phyloP scores from a whole-genome alignment of 2,888 invertebrate species.

The Reticulitermes lucifugus region DNA sequence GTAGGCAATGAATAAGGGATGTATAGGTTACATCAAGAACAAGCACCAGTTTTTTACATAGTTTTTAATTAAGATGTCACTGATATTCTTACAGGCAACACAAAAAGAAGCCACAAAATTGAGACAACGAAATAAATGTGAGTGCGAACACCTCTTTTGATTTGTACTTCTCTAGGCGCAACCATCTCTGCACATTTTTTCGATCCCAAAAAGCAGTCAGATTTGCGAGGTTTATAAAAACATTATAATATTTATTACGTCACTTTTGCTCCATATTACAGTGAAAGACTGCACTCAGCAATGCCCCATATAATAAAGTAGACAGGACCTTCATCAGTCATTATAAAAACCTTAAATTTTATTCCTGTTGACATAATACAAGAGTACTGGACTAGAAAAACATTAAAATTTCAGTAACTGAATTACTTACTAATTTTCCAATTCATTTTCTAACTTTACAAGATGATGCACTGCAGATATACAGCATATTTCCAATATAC shows the following conservation, averaged over 20 bases:
- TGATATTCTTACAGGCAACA: slow-evolving; percentile 41
- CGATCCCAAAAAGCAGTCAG: slow-evolving; percentile 39
- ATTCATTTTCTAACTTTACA: slow-evolving; percentile 3
- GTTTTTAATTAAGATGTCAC: slow-evolving; percentile 42
- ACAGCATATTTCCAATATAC: slow-evolving; percentile 18
- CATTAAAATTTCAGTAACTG: slow-evolving; percentile 19
- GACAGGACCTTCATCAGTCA: neutral
- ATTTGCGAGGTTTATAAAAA: slow-evolving; percentile 39
- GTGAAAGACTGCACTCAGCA: neutral
- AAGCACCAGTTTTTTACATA: slow-evolving; percentile 14
- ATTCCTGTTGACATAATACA: slow-evolving; percentile 18
- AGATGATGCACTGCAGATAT: neutral
- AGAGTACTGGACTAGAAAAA: slow-evolving; percentile 38
- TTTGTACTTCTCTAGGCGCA: slow-evolving; percentile 42
- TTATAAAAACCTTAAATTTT: neutral
- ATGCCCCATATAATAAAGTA: neutral
- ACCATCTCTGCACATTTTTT: slow-evolving; percentile 39
- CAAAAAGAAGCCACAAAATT: slow-evolving; percentile 38
- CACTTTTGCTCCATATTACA: slow-evolving; percentile 15
- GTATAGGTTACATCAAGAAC: neutral
- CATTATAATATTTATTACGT: slow-evolving; percentile 1
- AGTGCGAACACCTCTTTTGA: slow-evolving; percentile 42
- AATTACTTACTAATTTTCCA: slow-evolving; percentile 16
- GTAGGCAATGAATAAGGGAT: neutral
- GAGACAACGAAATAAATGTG: slow-evolving; percentile 38